These are phyloP conservation scores for Alcis repandata DNA, from an alignment of 2,888 invertebrate genomes.

Conservation along the genomic window DNA sequence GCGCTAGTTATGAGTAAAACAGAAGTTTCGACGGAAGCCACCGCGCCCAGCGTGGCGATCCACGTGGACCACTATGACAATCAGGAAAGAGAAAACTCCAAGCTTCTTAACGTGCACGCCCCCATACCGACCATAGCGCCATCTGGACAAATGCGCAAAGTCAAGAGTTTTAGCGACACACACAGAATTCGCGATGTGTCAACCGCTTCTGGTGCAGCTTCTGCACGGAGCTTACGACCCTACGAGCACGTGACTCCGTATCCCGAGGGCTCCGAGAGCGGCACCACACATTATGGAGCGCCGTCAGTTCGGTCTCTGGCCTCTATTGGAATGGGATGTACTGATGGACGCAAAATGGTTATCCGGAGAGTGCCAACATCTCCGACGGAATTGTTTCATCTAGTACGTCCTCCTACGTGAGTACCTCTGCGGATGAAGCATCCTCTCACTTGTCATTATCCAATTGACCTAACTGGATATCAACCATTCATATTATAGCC, in stretches of 20 bases:
- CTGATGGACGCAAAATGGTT: slow-evolving; percentile 94
- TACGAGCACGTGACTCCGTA: slow-evolving; percentile 81
- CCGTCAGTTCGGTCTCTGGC: slow-evolving; percentile 92
- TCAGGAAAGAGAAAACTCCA: slow-evolving; percentile 74
- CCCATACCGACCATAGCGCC: slow-evolving; percentile 74
- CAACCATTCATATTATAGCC: slow-evolving; percentile 40
- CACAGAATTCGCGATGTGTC: slow-evolving; percentile 79
- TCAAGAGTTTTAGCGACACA: slow-evolving; percentile 83
- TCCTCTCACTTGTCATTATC: slow-evolving; percentile 78
- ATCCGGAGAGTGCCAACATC: slow-evolving; percentile 94
- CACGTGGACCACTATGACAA: slow-evolving; percentile 78
- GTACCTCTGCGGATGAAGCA: slow-evolving; percentile 81
- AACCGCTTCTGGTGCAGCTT: slow-evolving; percentile 79
- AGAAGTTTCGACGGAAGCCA: slow-evolving; percentile 76
- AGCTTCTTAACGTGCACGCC: slow-evolving; percentile 72
- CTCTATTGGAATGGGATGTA: slow-evolving; percentile 95
- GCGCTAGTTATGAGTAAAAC: slow-evolving; percentile 81
- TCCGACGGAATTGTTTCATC: slow-evolving; percentile 94
- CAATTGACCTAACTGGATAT: slow-evolving; percentile 73
- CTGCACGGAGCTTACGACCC: slow-evolving; percentile 79
- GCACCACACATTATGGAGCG: slow-evolving; percentile 88
- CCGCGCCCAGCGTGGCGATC: slow-evolving; percentile 78
- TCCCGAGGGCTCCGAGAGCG: slow-evolving; percentile 88
- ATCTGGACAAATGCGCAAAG: slow-evolving; percentile 84
- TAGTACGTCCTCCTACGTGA: slow-evolving; percentile 94